Percentiles rank a stretch among this genome's conserved stretches.
phyloP scores from a whole-genome alignment of 2,888 invertebrate species.

The Chouioia cunea region DNA sequence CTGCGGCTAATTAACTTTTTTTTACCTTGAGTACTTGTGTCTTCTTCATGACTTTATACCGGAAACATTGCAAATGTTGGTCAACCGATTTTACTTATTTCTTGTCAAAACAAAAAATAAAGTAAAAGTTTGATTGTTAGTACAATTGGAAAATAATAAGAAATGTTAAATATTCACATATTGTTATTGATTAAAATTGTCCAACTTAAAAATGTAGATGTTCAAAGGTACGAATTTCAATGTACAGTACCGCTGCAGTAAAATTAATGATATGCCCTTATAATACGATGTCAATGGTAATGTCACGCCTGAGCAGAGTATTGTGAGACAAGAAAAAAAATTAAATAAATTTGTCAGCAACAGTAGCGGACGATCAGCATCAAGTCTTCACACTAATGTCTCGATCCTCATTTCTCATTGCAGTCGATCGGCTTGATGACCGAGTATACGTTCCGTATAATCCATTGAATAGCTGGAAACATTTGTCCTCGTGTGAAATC shows the following conservation, averaged over 20 bases:
- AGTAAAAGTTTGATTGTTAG: too few relatives aligned
- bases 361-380: slow-evolving; percentile 8
- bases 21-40: too few relatives aligned
- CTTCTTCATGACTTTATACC: too few relatives aligned
- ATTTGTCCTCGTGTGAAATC: slow-evolving; percentile 18
- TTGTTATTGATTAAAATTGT: too few relatives aligned
- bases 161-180: too few relatives aligned
- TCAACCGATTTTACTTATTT: too few relatives aligned
- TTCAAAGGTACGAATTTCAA: too few relatives aligned
- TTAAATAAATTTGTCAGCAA: slow-evolving; percentile 45
- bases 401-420: slow-evolving; percentile 43
- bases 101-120: too few relatives aligned
- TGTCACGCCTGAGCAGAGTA: slow-evolving; percentile 33
- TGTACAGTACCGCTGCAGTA: too few relatives aligned
- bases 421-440: background rate
- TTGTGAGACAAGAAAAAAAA: slow-evolving; percentile 12
- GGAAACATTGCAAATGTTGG: too few relatives aligned
- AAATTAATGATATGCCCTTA: slow-evolving; percentile 29
- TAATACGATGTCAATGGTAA: slow-evolving; percentile 29
- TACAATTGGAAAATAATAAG: too few relatives aligned
- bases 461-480: slow-evolving; percentile 15
- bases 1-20: slow-evolving; percentile 12
- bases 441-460: background rate
- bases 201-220: too few relatives aligned
- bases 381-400: slow-evolving; percentile 25